Percentiles rank a stretch among this genome's conserved stretches.
phyloP scores from a whole-genome alignment of 1,140 invertebrate species.

The Pissodes strobi region DNA sequence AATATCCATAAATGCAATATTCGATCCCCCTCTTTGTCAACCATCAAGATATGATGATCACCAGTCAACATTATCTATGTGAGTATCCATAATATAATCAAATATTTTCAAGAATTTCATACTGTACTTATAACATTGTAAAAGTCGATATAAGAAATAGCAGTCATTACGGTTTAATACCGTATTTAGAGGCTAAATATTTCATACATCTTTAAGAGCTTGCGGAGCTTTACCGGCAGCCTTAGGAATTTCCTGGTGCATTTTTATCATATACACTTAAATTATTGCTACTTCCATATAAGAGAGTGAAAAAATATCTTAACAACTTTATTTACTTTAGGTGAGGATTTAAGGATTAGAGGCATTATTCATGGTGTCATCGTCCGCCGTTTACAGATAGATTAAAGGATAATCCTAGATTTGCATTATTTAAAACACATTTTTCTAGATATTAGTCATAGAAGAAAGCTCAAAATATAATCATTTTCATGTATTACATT shows the following conservation, averaged over 20 bases:
- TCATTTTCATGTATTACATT: too few relatives aligned
- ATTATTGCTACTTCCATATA: slow-evolving; percentile 25
- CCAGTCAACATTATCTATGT: too few relatives aligned
- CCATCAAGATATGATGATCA: too few relatives aligned
- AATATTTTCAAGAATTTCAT: slow-evolving; percentile 1
- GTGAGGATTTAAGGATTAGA: slow-evolving; percentile 15
- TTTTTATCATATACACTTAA: slow-evolving; percentile 20
- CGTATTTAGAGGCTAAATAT: slow-evolving; percentile 32
- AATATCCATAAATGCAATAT: too few relatives aligned
- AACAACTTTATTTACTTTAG: slow-evolving; percentile 31
- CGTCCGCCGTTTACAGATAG: too few relatives aligned
- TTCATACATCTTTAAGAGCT: slow-evolving; percentile 22
- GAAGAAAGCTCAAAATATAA: too few relatives aligned
- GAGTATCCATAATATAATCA: too few relatives aligned
- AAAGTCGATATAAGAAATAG: slow-evolving; percentile 25
- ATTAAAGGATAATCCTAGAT: slow-evolving; percentile 2
- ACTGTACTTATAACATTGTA: too few relatives aligned
- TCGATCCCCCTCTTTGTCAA: too few relatives aligned
- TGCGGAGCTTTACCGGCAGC: slow-evolving; percentile 16
- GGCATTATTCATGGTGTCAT: slow-evolving; percentile 18
- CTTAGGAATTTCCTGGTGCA: slow-evolving; percentile 21
- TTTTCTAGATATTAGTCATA: too few relatives aligned
- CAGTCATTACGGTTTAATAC: slow-evolving; percentile 27
- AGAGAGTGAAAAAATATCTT: slow-evolving; percentile 11
- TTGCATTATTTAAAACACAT: too few relatives aligned